Percentiles rank a stretch among this genome's conserved stretches.
Evolutionary conservation across 2,888 invertebrate genomes (phyloP).

Genomic region (Leucophora obtusa): DNA sequence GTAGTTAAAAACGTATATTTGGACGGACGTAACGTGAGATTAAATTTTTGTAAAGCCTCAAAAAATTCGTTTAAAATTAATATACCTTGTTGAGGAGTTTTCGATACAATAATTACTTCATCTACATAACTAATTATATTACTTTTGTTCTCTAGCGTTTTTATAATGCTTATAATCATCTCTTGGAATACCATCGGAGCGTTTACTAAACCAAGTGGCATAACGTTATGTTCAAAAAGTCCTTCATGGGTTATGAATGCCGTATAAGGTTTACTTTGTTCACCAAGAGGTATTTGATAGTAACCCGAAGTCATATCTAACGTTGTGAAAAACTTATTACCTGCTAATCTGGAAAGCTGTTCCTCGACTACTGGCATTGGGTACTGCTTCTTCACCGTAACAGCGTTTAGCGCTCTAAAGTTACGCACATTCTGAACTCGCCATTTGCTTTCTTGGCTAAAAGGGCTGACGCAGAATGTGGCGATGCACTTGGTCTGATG

Average conservation of each 20-base stretch:
- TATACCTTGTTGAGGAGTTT: constrained; percentile 15
- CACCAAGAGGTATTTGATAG: constrained; percentile 12
- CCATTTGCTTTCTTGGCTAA: no score
- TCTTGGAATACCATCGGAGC: constrained; percentile 72
- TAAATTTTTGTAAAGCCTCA: constrained; percentile 22
- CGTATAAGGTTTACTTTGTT: constrained; percentile 2
- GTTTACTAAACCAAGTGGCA: constrained; percentile 74
- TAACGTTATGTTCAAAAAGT: constrained; percentile 69
- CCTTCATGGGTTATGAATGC: constrained; percentile 64
- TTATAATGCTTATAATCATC: constrained; percentile 60
- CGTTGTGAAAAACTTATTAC: constrained; percentile 67
- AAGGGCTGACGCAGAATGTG: no score
- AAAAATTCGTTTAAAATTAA: constrained; percentile 37
- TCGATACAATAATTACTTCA: constrained; percentile 45
- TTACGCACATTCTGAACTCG: no score
- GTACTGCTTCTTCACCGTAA: no score
- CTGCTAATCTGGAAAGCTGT: constrained; percentile 60
- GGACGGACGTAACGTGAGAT: constrained; percentile 54
- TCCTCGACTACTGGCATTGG: constrained; percentile 45
- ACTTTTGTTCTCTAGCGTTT: not conserved
- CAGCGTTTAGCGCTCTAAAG: no score
- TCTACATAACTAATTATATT: constrained; percentile 44
- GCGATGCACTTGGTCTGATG: no score
- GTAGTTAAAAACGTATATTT: constrained; percentile 36
- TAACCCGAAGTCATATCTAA: not conserved